Percentiles rank a stretch among this genome's conserved stretches.
These are phyloP conservation scores for Aphis gossypii DNA, from an alignment of 1,140 invertebrate genomes.

Conservation along the genomic window DNA sequence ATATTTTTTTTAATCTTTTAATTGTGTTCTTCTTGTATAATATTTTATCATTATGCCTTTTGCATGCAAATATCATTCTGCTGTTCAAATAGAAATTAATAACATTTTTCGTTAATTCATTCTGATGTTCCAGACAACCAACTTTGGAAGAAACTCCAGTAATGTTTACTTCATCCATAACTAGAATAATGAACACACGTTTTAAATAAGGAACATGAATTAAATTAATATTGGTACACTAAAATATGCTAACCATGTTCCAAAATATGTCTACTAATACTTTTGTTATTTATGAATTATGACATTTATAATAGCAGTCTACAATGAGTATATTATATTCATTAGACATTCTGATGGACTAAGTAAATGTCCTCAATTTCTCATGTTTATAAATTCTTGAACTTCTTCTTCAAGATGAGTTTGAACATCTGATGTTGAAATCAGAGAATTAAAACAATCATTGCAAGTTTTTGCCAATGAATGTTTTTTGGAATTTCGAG, in stretches of 20 bases:
- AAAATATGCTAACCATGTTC: not conserved
- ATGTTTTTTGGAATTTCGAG: too few species aligned
- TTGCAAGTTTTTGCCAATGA: not conserved
- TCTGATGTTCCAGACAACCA: not conserved
- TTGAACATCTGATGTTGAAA: not conserved
- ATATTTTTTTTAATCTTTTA: too few species aligned
- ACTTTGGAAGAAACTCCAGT: not conserved
- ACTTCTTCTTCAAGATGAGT: not conserved
- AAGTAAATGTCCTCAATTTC: too few species aligned
- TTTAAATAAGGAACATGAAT: not conserved
- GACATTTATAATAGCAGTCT: not conserved
- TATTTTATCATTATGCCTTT: too few species aligned
- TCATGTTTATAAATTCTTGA: too few species aligned
- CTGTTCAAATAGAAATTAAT: too few species aligned
- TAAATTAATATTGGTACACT: not conserved
- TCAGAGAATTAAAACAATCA: too few species aligned
- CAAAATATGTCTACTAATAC: conserved; percentile 5
- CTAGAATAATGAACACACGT: not conserved
- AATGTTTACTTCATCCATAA: not conserved
- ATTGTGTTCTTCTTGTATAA: too few species aligned
- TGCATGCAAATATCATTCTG: too few species aligned
- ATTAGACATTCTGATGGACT: not conserved
- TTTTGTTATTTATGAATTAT: not conserved
- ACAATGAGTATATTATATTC: not conserved
- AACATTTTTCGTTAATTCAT: not conserved